phyloP scores from a whole-genome alignment of 53 echinoderm and acorn worm species.

The Echinarachnius parma region DNA sequence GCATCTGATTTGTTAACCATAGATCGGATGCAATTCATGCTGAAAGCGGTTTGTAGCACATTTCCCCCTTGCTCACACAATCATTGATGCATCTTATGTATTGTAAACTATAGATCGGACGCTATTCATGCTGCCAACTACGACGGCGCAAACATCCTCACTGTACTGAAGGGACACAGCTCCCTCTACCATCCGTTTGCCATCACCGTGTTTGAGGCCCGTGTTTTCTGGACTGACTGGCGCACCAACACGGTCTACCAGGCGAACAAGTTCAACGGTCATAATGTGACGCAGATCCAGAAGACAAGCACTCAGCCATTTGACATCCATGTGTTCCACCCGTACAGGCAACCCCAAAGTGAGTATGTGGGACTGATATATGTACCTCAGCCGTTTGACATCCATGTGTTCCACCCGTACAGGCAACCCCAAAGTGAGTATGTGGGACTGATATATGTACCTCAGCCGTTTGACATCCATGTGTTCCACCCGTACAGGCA shows the following conservation, averaged over 20 bases:
- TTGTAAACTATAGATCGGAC: constrained; percentile 74
- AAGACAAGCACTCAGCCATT: constrained; percentile 79
- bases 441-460: too few relatives aligned
- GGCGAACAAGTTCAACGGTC: constrained; percentile 76
- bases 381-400: constrained; percentile 98
- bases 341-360: constrained; percentile 63
- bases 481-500: constrained; percentile 82
- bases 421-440: constrained; percentile 71
- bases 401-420: constrained; percentile 80
- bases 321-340: constrained; percentile 77
- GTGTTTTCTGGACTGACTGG: constrained; percentile 90
- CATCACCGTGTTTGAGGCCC: constrained; percentile 76
- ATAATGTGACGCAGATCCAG: constrained; percentile 61
- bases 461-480: constrained; percentile 97
- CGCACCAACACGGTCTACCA: constrained; percentile 67
- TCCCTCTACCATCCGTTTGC: constrained; percentile 77
- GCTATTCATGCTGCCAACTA: constrained; percentile 73
- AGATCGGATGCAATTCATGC: too few relatives aligned
- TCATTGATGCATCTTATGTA: too few relatives aligned
- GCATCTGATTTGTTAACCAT: too few relatives aligned
- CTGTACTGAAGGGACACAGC: constrained; percentile 59
- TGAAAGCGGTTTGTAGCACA: too few relatives aligned
- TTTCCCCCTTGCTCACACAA: too few relatives aligned
- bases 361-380: too few relatives aligned
- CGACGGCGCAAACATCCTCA: constrained; percentile 50